Conservation (phyloP, 35 echinoderm and acorn worm species). For the Ophiothrix spiculata region DNA sequence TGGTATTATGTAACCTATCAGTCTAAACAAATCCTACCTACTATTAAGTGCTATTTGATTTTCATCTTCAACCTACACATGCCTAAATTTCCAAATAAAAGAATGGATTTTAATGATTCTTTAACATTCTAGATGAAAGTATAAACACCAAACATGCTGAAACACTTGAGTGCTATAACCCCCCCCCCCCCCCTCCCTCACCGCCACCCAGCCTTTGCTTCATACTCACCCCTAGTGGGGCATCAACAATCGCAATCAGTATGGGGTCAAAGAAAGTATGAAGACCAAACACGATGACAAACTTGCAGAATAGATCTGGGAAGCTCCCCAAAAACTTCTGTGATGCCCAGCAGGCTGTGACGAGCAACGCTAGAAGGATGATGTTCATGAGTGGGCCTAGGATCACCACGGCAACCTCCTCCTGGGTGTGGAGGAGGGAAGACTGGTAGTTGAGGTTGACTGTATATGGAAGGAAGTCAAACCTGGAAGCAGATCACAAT, state of each 20-base stretch:
- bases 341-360: conserved; percentile 66
- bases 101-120: no score
- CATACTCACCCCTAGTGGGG: conserved; percentile 77
- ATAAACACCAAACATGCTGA: no score
- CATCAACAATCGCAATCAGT: conserved; percentile 91
- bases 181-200: no score
- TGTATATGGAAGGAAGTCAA: conserved; percentile 91
- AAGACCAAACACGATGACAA: conserved; percentile 87
- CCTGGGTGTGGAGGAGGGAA: conserved; percentile 83
- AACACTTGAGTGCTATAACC: no score
- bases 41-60: no score
- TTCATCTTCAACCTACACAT: no score
- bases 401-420: conserved; percentile 92
- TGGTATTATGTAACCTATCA: no score
- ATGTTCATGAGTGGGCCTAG: conserved; percentile 92
- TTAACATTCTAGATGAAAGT: no score
- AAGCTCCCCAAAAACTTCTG: conserved; percentile 83
- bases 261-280: conserved; percentile 80
- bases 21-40: no score
- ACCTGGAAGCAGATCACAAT: conserved; percentile 63
- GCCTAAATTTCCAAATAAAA: no score
- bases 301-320: conserved; percentile 86
- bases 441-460: conserved; percentile 96
- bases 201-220: no score
- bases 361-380: conserved; percentile 47